Evolutionary conservation across 2,797 vertebrate species (phyloP), one percentile per base, ranked within the genome.

Genomic region (Bradypus variegatus): DNA sequence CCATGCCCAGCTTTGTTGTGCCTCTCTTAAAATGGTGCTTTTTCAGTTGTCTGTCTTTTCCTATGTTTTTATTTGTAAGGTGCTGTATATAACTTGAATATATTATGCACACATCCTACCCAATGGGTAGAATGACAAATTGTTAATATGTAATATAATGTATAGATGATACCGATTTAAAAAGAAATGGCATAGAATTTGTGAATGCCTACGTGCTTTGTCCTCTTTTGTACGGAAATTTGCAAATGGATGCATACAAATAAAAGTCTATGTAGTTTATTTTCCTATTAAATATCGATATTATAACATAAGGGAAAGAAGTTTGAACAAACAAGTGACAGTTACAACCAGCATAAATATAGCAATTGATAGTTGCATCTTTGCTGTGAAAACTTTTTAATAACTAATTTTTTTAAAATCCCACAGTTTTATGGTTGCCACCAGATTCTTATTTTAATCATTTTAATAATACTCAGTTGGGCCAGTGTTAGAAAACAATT

Each of bases 41-140:
- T 98, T 98, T 98, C 97, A 98, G 97, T 98, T 97, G 97, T 98
- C 97, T 97, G 97, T 98, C 96, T 97, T 96, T 98, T 97, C 95
- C 76, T 87, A 89, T 95, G 97, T 97, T 97, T 98, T 98, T 94
- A 97, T 98, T 98, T 98, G 98, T 98, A 98, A 97, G 98, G 98
- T 99, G 98, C 98, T 99, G 98, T 98, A 98, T 98, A 98, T 98
- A 99, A 98, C 97, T 98, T 98, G 98, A 98, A 98, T 98, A 98
- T 98, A 98, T 98, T 98, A 99, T 98, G 98, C 98, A 99, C 98
- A 99, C 99, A 98, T 98, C 98, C 98, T 99, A 98, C 98, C 99
- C 98, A 99, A 98, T 99, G 98, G 99, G 99, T 99, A 99, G 98
- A 97, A 97, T 97, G 97, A 97, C 95, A 97, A 97, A 96, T 98